Percentiles rank a stretch among this genome's conserved stretches.
phyloP scores from a whole-genome alignment of 2,113 vertebrate species.

The Crotalus tigris region DNA sequence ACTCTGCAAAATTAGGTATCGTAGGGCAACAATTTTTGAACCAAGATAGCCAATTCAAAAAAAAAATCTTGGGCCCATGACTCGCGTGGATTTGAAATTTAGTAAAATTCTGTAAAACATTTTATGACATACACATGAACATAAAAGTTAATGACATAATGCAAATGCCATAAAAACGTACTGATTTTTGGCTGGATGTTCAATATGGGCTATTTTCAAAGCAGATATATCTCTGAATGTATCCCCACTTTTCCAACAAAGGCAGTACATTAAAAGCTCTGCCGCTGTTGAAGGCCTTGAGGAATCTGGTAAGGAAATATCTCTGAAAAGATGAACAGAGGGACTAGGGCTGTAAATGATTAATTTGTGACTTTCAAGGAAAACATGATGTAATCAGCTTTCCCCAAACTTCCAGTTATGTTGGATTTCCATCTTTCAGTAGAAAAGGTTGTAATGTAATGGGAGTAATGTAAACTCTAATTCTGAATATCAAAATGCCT shows the following conservation, averaged over 20 bases:
- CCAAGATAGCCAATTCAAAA: background rate
- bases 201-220: background rate
- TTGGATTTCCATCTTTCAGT: background rate
- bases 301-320: background rate
- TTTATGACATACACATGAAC: background rate
- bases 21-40: background rate
- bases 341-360: background rate
- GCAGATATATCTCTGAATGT: background rate
- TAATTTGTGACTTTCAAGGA: background rate
- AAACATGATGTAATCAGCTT: background rate
- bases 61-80: background rate
- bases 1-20: background rate
- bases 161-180: background rate
- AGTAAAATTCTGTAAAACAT: background rate
- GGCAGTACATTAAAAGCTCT: background rate
- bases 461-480: background rate
- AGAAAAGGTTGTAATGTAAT: background rate
- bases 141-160: background rate
- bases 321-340: background rate
- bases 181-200: background rate
- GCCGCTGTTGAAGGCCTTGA: background rate
- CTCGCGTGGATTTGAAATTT: background rate
- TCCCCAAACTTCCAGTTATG: background rate
- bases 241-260: background rate
- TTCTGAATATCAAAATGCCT: background rate